Conservation (phyloP, 2,113 vertebrate species). For the Naja naja region DNA sequence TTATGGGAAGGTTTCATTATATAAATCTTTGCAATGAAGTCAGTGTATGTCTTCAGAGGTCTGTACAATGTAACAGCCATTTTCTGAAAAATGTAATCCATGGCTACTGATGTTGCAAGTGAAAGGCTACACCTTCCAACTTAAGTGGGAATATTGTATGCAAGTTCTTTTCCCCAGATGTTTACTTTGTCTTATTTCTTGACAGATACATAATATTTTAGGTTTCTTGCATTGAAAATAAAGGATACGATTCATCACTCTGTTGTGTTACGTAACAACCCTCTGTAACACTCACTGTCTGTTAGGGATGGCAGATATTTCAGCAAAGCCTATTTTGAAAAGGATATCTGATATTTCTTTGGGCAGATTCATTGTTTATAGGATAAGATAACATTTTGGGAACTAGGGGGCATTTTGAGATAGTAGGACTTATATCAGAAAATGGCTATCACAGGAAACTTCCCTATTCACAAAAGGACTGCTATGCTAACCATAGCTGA, state of each 20-base stretch:
- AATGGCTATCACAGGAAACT: neutral
- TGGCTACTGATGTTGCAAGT: neutral
- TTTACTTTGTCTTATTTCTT: neutral
- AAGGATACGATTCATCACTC: neutral
- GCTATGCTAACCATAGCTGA: neutral
- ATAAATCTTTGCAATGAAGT: conserved; percentile 13
- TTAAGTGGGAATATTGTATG: neutral
- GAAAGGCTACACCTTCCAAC: neutral
- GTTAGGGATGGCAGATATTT: neutral
- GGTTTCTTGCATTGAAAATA: neutral
- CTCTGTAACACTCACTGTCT: neutral
- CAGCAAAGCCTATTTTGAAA: neutral
- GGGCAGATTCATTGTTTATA: neutral
- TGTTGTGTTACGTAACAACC: neutral
- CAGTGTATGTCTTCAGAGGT: neutral
- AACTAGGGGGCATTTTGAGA: neutral
- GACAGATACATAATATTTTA: neutral
- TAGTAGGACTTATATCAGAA: neutral
- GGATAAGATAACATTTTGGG: neutral
- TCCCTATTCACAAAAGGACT: neutral
- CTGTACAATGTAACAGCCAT: conserved; percentile 1
- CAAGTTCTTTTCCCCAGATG: neutral
- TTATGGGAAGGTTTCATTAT: neutral
- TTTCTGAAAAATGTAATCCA: fast-evolving
- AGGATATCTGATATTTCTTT: neutral